Evolutionary conservation across 2,888 invertebrate species (phyloP).

Genomic region (Epinotia brunnichana): DNA sequence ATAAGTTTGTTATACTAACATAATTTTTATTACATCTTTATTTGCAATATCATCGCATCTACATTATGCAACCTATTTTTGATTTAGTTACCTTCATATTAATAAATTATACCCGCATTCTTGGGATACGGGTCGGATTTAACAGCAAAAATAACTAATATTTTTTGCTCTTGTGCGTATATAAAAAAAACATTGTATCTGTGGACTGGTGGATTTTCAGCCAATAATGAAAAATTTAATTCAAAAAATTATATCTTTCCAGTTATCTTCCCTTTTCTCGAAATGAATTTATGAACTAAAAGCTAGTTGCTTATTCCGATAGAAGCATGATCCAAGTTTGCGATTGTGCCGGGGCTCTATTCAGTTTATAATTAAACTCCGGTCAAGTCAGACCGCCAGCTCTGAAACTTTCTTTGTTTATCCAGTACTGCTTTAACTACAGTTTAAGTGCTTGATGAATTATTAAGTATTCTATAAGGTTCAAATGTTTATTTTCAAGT

Average conservation of each 20-base stretch:
- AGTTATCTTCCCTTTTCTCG: not conserved
- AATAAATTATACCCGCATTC: too few species aligned
- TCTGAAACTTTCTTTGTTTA: conserved; percentile 74
- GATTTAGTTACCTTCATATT: too few species aligned
- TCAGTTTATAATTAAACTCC: conserved; percentile 81
- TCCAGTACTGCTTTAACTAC: conserved; percentile 70
- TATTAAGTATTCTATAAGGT: conserved; percentile 48
- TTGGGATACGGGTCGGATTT: too few species aligned
- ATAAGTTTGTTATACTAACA: too few species aligned
- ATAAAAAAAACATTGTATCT: too few species aligned
- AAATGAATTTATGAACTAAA: conserved; percentile 26
- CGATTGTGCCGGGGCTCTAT: conserved; percentile 71
- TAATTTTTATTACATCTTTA: too few species aligned
- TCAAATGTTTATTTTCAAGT: not conserved
- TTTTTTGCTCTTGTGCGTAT: too few species aligned
- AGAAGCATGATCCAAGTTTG: conserved; percentile 67
- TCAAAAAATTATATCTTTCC: not conserved
- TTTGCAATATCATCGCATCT: too few species aligned
- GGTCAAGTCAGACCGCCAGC: conserved; percentile 71
- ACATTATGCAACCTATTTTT: too few species aligned
- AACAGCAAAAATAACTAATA: too few species aligned
- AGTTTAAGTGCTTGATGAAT: conserved; percentile 63
- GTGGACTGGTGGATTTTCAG: too few species aligned
- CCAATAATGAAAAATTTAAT: not conserved
- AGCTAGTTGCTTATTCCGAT: conserved; percentile 56